A percentile compares a stretch with the other conserved stretches of the same genome.
Evolutionary conservation across 2,888 invertebrate species (phyloP).

Genomic region (Lucinisca nassula): DNA sequence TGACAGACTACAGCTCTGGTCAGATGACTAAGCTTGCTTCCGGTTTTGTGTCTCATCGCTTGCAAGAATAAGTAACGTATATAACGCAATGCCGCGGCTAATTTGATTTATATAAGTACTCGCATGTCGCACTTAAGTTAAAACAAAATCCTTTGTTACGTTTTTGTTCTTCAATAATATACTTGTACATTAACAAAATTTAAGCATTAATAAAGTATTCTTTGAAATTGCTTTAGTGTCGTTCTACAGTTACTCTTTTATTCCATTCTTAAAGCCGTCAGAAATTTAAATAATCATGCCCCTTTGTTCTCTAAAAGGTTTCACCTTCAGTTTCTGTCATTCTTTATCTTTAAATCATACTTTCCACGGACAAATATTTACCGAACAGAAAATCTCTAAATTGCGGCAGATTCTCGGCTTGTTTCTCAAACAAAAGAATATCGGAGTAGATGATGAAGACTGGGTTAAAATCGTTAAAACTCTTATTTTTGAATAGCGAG

Average conservation of each 20-base stretch:
- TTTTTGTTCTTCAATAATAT: constrained; percentile 7
- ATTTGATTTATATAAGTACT: too few species aligned
- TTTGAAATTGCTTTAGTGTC: not conserved
- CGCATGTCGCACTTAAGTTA: constrained; percentile 3
- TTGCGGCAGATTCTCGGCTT: not conserved
- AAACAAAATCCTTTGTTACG: not conserved
- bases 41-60: too few species aligned
- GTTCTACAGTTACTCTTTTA: not conserved
- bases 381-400: not conserved
- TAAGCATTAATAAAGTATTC: constrained; percentile 6
- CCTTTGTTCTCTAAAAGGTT: constrained; percentile 13
- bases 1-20: too few species aligned
- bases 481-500: constrained; percentile 32
- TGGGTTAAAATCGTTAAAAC: constrained; percentile 45
- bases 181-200: constrained; percentile 2
- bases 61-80: too few species aligned
- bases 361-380: constrained; percentile 4
- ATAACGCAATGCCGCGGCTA: too few species aligned
- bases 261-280: not conserved
- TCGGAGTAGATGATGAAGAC: constrained; percentile 12
- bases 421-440: constrained; percentile 8
- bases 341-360: constrained; percentile 7
- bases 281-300: not conserved
- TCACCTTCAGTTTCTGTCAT: constrained; percentile 5
- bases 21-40: too few species aligned